These are phyloP conservation scores for Cygnus olor DNA, from an alignment of 2,797 vertebrate species.

Conservation along the genomic window DNA sequence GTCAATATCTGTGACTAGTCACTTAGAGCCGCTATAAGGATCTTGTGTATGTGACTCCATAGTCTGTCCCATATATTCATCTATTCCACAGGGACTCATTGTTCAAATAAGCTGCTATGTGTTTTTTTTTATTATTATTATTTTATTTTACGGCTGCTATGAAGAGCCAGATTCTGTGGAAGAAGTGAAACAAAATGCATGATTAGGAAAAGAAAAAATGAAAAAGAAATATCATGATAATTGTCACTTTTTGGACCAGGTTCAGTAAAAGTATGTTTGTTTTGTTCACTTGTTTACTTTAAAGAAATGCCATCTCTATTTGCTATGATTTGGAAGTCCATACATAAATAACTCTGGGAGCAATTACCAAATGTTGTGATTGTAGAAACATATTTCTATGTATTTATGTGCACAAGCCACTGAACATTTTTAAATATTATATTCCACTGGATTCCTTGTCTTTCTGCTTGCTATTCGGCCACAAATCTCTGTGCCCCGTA, in stretches of 20 bases:
- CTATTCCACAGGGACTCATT: background rate
- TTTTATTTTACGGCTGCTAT: background rate
- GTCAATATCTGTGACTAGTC: background rate
- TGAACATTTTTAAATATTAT: background rate
- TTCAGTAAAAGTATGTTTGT: background rate
- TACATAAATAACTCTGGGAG: background rate
- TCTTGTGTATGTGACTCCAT: background rate
- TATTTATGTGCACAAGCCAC: background rate
- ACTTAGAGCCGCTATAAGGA: background rate
- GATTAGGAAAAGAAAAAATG: background rate
- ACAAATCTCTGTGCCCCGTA: background rate
- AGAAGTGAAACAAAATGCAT: background rate
- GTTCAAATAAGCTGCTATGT: background rate
- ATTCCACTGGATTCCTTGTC: background rate
- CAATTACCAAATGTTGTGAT: background rate
- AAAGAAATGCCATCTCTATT: background rate
- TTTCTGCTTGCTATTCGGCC: background rate
- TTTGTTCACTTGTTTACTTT: constrained; percentile 9
- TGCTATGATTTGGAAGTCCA: background rate
- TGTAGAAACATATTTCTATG: background rate
- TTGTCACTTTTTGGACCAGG: background rate
- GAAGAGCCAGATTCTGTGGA: background rate
- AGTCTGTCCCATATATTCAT: background rate
- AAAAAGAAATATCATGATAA: background rate
- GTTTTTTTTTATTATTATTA: too few species aligned